These are phyloP conservation scores for Euwallacea fornicatus DNA, from an alignment of 1,140 invertebrate genomes.

Conservation along the genomic window DNA sequence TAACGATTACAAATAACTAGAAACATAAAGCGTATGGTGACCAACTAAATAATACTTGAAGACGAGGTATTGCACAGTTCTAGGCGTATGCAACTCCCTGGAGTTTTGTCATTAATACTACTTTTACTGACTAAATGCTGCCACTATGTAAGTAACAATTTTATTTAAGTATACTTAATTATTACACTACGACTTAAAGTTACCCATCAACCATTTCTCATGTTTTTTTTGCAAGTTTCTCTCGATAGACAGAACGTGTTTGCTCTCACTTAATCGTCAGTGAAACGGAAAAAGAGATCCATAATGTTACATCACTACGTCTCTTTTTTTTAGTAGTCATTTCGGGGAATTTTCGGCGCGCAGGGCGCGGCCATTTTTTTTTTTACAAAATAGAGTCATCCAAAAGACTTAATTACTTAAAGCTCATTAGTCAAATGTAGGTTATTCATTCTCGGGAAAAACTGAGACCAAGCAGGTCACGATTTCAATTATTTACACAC, in stretches of 20 bases:
- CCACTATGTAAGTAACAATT: constrained; percentile 46
- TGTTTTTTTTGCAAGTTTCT: constrained; percentile 37
- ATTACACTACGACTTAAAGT: constrained; percentile 36
- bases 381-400: constrained; percentile 17
- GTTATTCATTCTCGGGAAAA: constrained; percentile 39
- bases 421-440: constrained; percentile 44
- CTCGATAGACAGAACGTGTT: constrained; percentile 23
- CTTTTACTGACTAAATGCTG: constrained; percentile 50
- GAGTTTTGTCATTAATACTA: constrained; percentile 45
- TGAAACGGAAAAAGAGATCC: too few relatives aligned
- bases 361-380: background rate
- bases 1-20: background rate
- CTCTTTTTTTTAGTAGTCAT: background rate
- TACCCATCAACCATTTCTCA: constrained; percentile 48
- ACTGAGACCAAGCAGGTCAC: constrained; percentile 50
- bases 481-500: constrained; percentile 34
- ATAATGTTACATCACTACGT: background rate
- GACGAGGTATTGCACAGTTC: constrained; percentile 49
- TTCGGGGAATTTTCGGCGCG: background rate
- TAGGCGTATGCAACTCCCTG: constrained; percentile 43
- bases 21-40: constrained; percentile 44
- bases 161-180: constrained; percentile 40
- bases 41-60: constrained; percentile 47
- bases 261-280: too few relatives aligned
- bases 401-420: constrained; percentile 31